Percentiles rank a stretch among this genome's conserved stretches.
phyloP scores from a whole-genome alignment of 2,797 vertebrate species.

The Otus scops region DNA sequence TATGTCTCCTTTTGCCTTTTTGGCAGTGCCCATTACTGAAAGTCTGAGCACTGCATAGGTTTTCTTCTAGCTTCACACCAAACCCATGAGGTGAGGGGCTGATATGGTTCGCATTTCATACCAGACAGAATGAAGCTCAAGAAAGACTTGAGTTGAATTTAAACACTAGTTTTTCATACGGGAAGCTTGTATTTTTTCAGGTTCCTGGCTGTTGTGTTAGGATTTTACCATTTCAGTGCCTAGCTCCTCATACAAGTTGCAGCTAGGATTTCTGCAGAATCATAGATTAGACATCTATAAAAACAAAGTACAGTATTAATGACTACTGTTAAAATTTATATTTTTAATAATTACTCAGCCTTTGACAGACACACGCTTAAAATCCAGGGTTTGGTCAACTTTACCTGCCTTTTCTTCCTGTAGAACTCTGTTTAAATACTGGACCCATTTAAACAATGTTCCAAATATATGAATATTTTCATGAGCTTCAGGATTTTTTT shows the following conservation, averaged over 20 bases:
- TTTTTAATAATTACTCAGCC: neutral
- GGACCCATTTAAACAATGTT: neutral
- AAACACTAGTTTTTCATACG: neutral
- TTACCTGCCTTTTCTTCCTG: neutral
- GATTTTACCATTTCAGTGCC: neutral
- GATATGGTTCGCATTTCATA: neutral
- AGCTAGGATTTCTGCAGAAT: neutral
- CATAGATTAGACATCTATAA: neutral
- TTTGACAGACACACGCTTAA: neutral
- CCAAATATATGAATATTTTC: neutral
- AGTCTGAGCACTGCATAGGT: neutral
- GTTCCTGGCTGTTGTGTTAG: neutral
- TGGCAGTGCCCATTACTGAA: neutral
- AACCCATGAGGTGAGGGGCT: neutral
- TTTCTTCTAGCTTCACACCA: neutral
- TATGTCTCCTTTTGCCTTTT: neutral
- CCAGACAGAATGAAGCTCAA: neutral
- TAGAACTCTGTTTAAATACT: neutral
- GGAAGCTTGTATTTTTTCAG: neutral
- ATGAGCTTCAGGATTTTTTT: neutral
- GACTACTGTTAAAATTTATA: neutral
- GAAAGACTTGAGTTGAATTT: neutral
- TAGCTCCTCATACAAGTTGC: neutral
- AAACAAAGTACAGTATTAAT: neutral
- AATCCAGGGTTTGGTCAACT: neutral